Percentiles rank a stretch among this genome's conserved stretches.
These are phyloP conservation scores for Bombus difficillimus DNA, from an alignment of 1,140 invertebrate genomes.

Conservation along the genomic window DNA sequence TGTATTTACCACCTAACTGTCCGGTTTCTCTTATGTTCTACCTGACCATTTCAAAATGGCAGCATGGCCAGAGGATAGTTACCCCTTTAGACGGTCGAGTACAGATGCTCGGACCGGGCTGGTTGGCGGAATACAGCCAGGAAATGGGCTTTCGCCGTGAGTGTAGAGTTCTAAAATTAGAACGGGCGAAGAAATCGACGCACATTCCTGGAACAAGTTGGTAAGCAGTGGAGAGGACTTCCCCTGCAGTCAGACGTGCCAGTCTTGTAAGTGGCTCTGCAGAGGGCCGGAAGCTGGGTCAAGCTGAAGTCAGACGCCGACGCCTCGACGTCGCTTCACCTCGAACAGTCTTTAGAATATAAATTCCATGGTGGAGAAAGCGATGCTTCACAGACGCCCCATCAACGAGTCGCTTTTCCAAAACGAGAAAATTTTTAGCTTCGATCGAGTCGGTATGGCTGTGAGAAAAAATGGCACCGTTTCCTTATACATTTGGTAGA, in stretches of 20 bases:
- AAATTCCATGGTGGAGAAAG: conserved; percentile 47
- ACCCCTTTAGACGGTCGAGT: conserved; percentile 30
- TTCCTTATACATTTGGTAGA: neutral
- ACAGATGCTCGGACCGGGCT: neutral
- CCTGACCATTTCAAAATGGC: conserved; percentile 43
- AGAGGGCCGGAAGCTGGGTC: conserved; percentile 45
- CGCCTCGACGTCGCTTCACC: conserved; percentile 32
- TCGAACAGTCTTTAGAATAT: conserved; percentile 48
- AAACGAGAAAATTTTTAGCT: conserved; percentile 4
- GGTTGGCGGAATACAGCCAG: conserved; percentile 4
- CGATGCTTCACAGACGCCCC: neutral
- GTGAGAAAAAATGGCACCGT: neutral
- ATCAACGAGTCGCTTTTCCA: neutral
- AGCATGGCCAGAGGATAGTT: conserved; percentile 39
- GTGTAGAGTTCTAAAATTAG: conserved; percentile 55
- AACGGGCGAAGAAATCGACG: conserved; percentile 63
- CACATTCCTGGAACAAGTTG: conserved; percentile 51
- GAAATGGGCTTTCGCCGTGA: conserved; percentile 35
- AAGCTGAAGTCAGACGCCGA: conserved; percentile 10
- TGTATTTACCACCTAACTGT: conserved; percentile 61
- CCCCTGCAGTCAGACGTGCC: conserved; percentile 63
- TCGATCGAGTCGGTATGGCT: neutral
- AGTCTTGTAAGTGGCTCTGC: conserved; percentile 42
- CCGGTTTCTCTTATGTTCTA: conserved; percentile 2
- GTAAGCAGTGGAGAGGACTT: conserved; percentile 43